These are phyloP conservation scores for Hylyphantes graminicola DNA, from an alignment of 1,140 invertebrate species.

Conservation along the genomic window DNA sequence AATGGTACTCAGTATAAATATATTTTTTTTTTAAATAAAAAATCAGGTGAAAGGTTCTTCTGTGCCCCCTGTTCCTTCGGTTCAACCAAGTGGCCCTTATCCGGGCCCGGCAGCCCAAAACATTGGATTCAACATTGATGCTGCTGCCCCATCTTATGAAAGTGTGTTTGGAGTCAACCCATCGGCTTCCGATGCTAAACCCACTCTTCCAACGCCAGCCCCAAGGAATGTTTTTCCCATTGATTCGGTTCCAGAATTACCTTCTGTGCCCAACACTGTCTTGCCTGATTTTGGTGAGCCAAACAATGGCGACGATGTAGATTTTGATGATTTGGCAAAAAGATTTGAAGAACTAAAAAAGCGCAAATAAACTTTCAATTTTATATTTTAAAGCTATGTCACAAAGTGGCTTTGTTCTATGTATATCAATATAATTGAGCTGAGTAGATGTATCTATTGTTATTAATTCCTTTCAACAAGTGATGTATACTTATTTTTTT, in stretches of 20 bases:
- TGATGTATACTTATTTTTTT: too few species aligned
- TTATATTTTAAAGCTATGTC: neutral
- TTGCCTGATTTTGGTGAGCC: slow-evolving; percentile 68
- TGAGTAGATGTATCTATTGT: too few species aligned
- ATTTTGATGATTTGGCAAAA: slow-evolving; percentile 93
- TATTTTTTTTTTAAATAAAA: neutral
- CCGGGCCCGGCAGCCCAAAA: slow-evolving; percentile 17
- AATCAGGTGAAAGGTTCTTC: neutral
- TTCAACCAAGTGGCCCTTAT: slow-evolving; percentile 53
- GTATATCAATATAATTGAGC: too few species aligned
- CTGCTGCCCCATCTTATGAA: slow-evolving; percentile 61
- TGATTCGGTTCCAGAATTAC: slow-evolving; percentile 59
- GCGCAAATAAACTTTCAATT: slow-evolving; percentile 75
- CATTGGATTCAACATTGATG: slow-evolving; percentile 54
- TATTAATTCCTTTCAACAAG: too few species aligned
- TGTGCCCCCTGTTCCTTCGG: slow-evolving; percentile 50
- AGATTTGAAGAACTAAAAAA: slow-evolving; percentile 96
- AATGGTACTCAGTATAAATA: neutral
- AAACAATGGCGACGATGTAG: slow-evolving; percentile 80
- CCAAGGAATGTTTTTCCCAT: slow-evolving; percentile 34
- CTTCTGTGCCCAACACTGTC: slow-evolving; percentile 69
- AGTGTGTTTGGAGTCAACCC: slow-evolving; percentile 51
- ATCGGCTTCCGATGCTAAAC: neutral
- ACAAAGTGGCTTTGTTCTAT: too few species aligned
- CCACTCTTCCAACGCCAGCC: neutral